Conservation (phyloP, 2,113 vertebrate species). For the Atlantisia rogersi region DNA sequence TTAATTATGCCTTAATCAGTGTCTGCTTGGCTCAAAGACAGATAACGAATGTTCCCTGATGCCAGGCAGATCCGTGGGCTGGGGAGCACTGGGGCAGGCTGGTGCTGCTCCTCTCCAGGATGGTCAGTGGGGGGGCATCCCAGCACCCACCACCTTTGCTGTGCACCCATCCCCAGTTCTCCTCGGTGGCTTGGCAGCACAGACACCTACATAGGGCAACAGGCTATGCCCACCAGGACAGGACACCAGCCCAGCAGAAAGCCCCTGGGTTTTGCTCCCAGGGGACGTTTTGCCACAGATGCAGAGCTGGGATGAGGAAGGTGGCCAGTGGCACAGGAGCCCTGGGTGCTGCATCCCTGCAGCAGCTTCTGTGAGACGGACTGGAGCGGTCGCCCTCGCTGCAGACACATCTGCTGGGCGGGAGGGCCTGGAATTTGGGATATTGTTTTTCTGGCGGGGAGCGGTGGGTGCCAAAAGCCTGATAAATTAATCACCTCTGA, state of each 20-base stretch:
- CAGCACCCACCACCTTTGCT: fast-evolving
- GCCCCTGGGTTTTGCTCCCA: fast-evolving
- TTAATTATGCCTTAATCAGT: not conserved
- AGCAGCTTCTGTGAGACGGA: not conserved
- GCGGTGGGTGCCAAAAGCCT: conserved; percentile 57
- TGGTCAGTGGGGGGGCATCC: not conserved
- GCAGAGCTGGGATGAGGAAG: not conserved
- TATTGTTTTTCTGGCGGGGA: conserved; percentile 65
- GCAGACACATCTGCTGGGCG: conserved; percentile 65
- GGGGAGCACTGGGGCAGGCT: fast-evolving
- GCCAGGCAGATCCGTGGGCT: not conserved
- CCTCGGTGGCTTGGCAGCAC: not conserved
- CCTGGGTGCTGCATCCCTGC: not conserved
- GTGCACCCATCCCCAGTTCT: fast-evolving
- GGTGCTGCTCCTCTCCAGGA: not conserved
- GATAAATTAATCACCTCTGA: conserved; percentile 70
- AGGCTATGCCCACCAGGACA: fast-evolving
- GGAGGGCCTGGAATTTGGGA: conserved; percentile 63
- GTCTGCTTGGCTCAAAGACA: not conserved
- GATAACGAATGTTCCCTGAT: fast-evolving
- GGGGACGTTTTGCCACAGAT: not conserved
- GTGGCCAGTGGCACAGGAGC: not conserved
- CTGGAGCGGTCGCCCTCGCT: conserved; percentile 13
- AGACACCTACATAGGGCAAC: fast-evolving
- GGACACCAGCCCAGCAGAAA: not conserved